Conservation (phyloP, 2,113 vertebrate genomes). For the Drymodes brunneopygia region DNA sequence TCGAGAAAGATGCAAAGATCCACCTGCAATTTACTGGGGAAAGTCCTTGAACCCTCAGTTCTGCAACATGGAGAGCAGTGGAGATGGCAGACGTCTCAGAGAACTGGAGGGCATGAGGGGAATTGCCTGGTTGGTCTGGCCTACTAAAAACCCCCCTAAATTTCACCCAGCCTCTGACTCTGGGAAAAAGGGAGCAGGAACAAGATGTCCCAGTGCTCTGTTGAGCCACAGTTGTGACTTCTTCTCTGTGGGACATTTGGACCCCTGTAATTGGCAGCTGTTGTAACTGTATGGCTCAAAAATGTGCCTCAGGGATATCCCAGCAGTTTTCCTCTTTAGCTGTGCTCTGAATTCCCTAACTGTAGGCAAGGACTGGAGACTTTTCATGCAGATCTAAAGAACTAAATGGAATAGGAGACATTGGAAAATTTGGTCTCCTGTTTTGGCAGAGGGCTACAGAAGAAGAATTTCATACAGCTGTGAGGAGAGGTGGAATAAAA, state of each 20-base stretch:
- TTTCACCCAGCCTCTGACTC: neutral
- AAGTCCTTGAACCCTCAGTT: neutral
- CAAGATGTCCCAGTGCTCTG: neutral
- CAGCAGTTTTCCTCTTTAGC: neutral
- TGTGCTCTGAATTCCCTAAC: neutral
- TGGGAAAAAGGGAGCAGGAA: neutral
- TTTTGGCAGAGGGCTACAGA: neutral
- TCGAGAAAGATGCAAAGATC: neutral
- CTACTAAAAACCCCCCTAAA: neutral
- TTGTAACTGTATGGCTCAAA: neutral
- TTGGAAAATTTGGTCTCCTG: neutral
- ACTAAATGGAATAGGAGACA: neutral
- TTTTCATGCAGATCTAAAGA: neutral
- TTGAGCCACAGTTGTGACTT: neutral
- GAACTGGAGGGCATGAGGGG: neutral
- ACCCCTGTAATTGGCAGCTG: neutral
- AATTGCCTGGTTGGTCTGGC: neutral
- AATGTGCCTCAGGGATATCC: neutral
- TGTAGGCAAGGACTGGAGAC: neutral
- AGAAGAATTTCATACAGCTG: neutral
- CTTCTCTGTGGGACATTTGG: neutral
- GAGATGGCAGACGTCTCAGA: neutral
- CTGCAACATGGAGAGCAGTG: neutral
- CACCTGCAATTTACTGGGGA: neutral
- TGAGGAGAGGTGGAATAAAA: neutral